Evolutionary conservation across 2,888 invertebrate genomes (phyloP).

Genomic region (Eilema caniola): DNA sequence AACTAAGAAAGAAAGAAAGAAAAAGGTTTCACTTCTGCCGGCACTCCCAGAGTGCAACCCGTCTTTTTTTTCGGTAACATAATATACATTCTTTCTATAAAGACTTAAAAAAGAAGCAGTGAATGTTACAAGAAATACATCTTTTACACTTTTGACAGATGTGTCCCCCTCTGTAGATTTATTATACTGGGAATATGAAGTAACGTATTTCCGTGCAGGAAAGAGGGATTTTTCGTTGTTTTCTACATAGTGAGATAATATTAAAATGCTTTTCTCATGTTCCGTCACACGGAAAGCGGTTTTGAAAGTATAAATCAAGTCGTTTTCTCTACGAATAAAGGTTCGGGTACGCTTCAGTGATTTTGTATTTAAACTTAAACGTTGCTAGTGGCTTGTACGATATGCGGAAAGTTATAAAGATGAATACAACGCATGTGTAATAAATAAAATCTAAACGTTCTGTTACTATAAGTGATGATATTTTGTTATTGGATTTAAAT

Average conservation of each 20-base stretch:
- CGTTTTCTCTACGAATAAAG: constrained; percentile 54
- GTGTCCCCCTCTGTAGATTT: constrained; percentile 81
- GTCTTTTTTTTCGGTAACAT: too few species aligned
- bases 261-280: constrained; percentile 69
- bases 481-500: background rate
- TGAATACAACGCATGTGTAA: background rate
- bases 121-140: constrained; percentile 80
- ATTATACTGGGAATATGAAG: constrained; percentile 78
- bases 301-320: constrained; percentile 71
- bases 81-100: constrained; percentile 62
- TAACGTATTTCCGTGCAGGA: constrained; percentile 68
- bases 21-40: too few species aligned
- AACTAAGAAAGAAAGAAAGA: too few species aligned
- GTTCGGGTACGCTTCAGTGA: constrained; percentile 47
- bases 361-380: constrained; percentile 38
- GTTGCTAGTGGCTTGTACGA: constrained; percentile 39
- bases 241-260: constrained; percentile 68
- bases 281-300: constrained; percentile 63
- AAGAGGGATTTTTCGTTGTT: constrained; percentile 73
- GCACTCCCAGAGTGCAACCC: too few species aligned
- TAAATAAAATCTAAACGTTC: background rate
- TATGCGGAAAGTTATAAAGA: constrained; percentile 22
- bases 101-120: constrained; percentile 49
- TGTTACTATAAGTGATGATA: too few species aligned
- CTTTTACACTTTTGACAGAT: constrained; percentile 86